A percentile compares a stretch with the other conserved stretches of the same genome.
Conservation (phyloP, 2,888 invertebrate genomes). For the Panzeria rudis region DNA sequence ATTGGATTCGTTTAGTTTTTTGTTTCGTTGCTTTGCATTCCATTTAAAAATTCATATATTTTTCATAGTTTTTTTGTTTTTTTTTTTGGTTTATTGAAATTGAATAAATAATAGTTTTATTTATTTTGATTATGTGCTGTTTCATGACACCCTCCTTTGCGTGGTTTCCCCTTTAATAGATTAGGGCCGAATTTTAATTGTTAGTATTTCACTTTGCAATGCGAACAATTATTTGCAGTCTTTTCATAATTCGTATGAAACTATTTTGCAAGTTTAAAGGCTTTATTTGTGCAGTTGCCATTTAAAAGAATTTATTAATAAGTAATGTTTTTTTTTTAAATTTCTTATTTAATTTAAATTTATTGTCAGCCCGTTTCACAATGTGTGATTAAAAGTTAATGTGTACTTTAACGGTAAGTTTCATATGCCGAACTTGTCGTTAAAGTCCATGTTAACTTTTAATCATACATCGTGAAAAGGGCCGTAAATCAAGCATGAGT, state of each 20-base stretch:
- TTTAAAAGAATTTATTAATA: not conserved
- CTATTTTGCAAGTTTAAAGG: not conserved
- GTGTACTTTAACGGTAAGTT: too few relatives aligned
- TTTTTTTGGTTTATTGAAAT: conserved; percentile 60
- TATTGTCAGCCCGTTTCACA: too few relatives aligned
- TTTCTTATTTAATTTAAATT: too few relatives aligned
- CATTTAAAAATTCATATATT: conserved; percentile 49
- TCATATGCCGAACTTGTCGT: too few relatives aligned
- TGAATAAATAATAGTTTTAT: conserved; percentile 61
- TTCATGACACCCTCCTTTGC: conserved; percentile 3
- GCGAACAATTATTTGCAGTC: not conserved
- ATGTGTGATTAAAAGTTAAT: too few relatives aligned
- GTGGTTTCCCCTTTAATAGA: not conserved
- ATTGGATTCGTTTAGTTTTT: conserved; percentile 68
- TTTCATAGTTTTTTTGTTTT: conserved; percentile 31
- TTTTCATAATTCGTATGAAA: not conserved
- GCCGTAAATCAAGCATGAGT: too few relatives aligned
- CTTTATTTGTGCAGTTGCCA: not conserved
- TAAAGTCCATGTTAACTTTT: too few relatives aligned
- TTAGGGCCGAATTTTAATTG: conserved; percentile 13
- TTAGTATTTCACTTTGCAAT: not conserved
- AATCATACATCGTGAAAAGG: too few relatives aligned
- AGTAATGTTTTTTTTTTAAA: too few relatives aligned
- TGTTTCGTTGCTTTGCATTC: conserved; percentile 50
- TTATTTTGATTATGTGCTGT: conserved; percentile 39